A percentile compares a stretch with the other conserved stretches of the same genome.
Conservation (phyloP, 2,888 invertebrate species). For the Trissonchulus latispiculum region DNA sequence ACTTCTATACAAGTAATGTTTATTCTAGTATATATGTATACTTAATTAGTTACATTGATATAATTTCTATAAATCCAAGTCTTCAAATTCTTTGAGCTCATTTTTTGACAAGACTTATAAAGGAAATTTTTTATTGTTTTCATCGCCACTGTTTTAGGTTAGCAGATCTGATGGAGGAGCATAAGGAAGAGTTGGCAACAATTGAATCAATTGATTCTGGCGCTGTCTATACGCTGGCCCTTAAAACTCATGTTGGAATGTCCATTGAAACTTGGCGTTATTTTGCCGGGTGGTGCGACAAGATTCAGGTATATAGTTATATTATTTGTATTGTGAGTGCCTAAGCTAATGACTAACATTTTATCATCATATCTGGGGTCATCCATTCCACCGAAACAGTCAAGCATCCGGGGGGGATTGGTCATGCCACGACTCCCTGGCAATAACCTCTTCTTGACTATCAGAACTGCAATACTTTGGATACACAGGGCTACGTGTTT, state of each 20-base stretch:
- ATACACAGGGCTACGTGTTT: too few relatives aligned
- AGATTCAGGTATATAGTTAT: constrained; percentile 66
- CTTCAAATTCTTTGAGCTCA: too few relatives aligned
- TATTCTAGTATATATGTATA: too few relatives aligned
- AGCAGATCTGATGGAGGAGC: constrained; percentile 85
- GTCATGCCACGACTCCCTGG: too few relatives aligned
- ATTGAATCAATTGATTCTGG: constrained; percentile 87
- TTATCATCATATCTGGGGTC: too few relatives aligned
- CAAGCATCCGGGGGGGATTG: background rate
- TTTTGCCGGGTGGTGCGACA: constrained; percentile 90
- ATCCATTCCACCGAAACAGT: background rate
- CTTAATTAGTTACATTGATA: too few relatives aligned
- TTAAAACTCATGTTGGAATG: constrained; percentile 96
- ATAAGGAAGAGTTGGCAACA: constrained; percentile 87
- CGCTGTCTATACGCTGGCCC: constrained; percentile 86
- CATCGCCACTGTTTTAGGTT: constrained; percentile 48
- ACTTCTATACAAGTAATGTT: constrained; percentile 56
- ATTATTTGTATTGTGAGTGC: too few relatives aligned
- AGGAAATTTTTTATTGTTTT: background rate
- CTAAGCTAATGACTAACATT: too few relatives aligned
- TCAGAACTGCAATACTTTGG: too few relatives aligned
- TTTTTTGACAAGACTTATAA: too few relatives aligned
- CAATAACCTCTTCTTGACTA: too few relatives aligned
- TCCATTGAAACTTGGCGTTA: constrained; percentile 93
- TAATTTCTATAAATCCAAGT: too few relatives aligned